These are phyloP conservation scores for Lysiphlebus fabarum DNA, from an alignment of 1,140 invertebrate genomes.

Conservation along the genomic window DNA sequence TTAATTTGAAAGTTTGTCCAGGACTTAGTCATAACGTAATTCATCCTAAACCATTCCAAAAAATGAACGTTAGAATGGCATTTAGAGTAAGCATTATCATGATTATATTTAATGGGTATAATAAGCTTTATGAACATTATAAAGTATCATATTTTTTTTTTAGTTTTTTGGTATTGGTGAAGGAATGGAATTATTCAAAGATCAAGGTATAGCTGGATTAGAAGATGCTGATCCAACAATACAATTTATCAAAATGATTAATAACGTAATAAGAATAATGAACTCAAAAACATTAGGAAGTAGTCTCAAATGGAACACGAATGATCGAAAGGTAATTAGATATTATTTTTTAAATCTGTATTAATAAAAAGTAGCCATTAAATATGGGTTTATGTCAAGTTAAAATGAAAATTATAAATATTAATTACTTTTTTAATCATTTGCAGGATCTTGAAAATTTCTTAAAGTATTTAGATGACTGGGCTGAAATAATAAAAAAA, in stretches of 20 bases:
- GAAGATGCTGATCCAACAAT: too few species aligned
- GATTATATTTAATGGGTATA: background rate
- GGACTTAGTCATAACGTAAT: background rate
- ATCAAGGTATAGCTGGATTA: too few species aligned
- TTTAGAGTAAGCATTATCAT: background rate
- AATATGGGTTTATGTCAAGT: background rate
- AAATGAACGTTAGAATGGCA: conserved; percentile 3
- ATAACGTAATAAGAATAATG: too few species aligned
- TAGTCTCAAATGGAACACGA: too few species aligned
- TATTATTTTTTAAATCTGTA: background rate
- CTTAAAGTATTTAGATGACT: background rate
- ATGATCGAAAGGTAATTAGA: background rate
- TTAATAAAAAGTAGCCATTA: background rate
- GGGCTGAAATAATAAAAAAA: background rate
- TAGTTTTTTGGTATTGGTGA: too few species aligned
- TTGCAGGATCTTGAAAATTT: background rate
- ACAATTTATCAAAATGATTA: too few species aligned
- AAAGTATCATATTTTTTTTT: too few species aligned
- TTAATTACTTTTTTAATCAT: background rate
- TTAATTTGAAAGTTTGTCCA: background rate
- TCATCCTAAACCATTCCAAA: conserved; percentile 7
- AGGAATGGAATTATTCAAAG: too few species aligned
- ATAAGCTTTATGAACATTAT: background rate
- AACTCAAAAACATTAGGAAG: too few species aligned
- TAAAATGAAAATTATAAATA: background rate